Conservation (phyloP, 1,140 invertebrate species). For the Sitobion miscanthi region DNA sequence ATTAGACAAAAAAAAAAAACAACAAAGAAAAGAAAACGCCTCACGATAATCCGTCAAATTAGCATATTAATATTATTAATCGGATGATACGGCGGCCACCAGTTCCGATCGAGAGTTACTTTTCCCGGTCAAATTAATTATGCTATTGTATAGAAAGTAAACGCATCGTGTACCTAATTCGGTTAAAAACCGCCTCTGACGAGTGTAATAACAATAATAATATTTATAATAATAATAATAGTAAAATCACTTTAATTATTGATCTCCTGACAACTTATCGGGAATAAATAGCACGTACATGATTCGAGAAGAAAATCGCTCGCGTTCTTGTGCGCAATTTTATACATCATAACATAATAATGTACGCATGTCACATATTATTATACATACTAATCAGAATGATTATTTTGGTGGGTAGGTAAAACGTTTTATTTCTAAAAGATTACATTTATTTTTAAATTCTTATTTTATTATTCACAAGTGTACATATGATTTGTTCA, state of each 20-base stretch:
- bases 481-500: background rate
- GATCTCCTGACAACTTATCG: background rate
- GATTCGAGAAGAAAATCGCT: background rate
- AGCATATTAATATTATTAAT: background rate
- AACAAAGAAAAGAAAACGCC: background rate
- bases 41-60: background rate
- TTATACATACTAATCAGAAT: too few species aligned
- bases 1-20: background rate
- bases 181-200: background rate
- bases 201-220: background rate
- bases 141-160: constrained; percentile 10
- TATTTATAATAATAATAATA: too few species aligned
- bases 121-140: constrained; percentile 21
- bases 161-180: background rate
- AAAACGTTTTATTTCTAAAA: background rate
- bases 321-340: background rate
- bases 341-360: background rate
- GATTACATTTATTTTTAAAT: background rate
- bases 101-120: background rate
- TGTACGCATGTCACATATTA: background rate
- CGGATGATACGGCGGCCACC: background rate
- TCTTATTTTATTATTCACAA: background rate
- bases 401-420: too few species aligned
- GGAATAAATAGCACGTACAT: background rate
- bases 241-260: background rate